Percentiles rank a stretch among this genome's conserved stretches.
These are phyloP conservation scores for Brachylomia viminalis DNA, from an alignment of 2,888 invertebrate species.

Conservation along the genomic window DNA sequence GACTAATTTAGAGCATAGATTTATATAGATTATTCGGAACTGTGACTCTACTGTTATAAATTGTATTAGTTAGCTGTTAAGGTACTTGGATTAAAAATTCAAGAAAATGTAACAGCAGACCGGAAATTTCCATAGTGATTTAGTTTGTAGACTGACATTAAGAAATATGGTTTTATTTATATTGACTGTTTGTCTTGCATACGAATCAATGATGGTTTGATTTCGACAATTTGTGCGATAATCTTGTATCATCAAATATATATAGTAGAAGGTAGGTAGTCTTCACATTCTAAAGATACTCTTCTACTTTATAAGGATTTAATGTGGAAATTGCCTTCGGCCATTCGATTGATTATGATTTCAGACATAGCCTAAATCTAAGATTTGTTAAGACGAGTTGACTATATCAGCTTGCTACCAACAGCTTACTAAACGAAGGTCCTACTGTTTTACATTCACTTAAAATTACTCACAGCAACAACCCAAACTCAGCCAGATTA, in stretches of 20 bases:
- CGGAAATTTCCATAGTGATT: neutral
- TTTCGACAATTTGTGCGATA: too few relatives aligned
- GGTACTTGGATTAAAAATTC: slow-evolving; percentile 36
- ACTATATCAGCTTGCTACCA: neutral
- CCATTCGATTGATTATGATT: too few relatives aligned
- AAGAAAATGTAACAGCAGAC: slow-evolving; percentile 16
- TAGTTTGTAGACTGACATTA: too few relatives aligned
- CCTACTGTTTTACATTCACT: neutral
- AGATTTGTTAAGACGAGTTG: neutral
- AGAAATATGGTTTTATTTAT: too few relatives aligned
- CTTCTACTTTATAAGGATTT: too few relatives aligned
- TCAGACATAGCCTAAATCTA: too few relatives aligned
- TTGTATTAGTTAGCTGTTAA: slow-evolving; percentile 41
- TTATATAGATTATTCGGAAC: slow-evolving; percentile 52
- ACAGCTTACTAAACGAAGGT: neutral
- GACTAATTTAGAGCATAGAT: slow-evolving; percentile 45
- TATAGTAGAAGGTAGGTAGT: too few relatives aligned
- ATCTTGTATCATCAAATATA: too few relatives aligned
- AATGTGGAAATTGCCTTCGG: too few relatives aligned
- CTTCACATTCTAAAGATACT: too few relatives aligned
- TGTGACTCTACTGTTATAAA: slow-evolving; percentile 50
- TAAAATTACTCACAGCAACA: neutral
- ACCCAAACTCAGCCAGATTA: slow-evolving; percentile 14
- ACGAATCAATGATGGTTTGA: too few relatives aligned
- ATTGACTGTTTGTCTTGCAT: too few relatives aligned